Base-by-base conservation (phyloP, 2,797 vertebrate genomes). In the Valencia hispanica region DNA sequence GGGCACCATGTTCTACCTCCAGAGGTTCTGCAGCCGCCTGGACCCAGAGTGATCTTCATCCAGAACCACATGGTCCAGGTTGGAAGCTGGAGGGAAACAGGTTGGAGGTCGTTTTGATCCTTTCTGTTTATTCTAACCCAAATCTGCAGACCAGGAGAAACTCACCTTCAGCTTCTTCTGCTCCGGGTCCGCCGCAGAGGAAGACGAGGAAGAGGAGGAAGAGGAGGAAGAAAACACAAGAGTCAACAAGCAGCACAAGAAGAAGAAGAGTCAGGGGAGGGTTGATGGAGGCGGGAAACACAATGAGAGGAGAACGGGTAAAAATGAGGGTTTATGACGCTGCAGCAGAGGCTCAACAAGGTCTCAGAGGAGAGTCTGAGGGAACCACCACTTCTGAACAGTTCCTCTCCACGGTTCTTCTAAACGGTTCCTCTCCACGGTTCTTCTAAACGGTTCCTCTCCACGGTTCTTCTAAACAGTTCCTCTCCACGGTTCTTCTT, bases 41-140 rank as follows among this genome's bases (percentile, higher is more conserved):
- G 98, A 97, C 0, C 97, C 97, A 0, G 97, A 99, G 74, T 97
- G 96, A 81, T 99, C 98, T 79, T 98, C 97, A 4, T 98, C 97
- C 91, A 97, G 91, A n/a, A 96, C 96, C 61, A 95, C 95, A 30
- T 96, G 97, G 72, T 98, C 97, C 0, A 98, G 96, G 85, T 97
- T 98, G 15, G 97, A 98, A 3, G 96, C 98, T 98, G 86, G 48
- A 12, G 41, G 25, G 15, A 3, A 12, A 25, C 20, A 7, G 45
- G 53, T 79, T 27, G 25, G 32, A 5, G 4, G 15, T 1, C 0
- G 10, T 30, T 59, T 59, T 36, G 8, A 73, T 2, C 0, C 1
- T 50, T 47, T 25, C 10, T 17, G 27, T 32, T 63, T 34, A 9
- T 9, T 20, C 5, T 7, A 63, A 27, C 57, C 5, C 7, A 18